A percentile compares a stretch with the other conserved stretches of the same genome.
phyloP scores from a whole-genome alignment of 2,797 vertebrate species.

The Sebastes oblongus region DNA sequence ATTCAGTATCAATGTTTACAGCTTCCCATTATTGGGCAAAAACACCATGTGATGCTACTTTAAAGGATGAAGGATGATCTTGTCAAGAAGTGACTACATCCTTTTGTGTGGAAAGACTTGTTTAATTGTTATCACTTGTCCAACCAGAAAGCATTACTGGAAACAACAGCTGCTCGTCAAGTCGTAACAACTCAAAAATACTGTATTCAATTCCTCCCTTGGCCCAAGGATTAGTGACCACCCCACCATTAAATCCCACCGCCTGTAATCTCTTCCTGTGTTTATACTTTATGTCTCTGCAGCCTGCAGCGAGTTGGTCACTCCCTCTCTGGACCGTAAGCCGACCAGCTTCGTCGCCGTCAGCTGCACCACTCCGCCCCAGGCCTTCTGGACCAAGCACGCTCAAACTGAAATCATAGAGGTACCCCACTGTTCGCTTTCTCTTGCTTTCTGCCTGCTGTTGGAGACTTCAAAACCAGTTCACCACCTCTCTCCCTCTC shows the following conservation, averaged over 20 bases:
- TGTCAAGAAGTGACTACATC: neutral
- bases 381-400: slow-evolving; percentile 99
- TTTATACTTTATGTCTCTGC: slow-evolving; percentile 24
- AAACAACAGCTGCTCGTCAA: slow-evolving; percentile 5
- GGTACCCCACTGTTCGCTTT: slow-evolving; percentile 35
- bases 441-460: neutral
- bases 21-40: neutral
- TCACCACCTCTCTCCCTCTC: neutral
- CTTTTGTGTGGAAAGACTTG: neutral
- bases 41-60: neutral
- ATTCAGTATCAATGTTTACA: neutral
- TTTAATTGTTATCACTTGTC: neutral
- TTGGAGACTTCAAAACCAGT: neutral
- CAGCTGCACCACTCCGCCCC: slow-evolving; percentile 98
- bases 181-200: neutral
- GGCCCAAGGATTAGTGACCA: slow-evolving; percentile 46
- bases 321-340: slow-evolving; percentile 93
- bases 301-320: slow-evolving; percentile 97
- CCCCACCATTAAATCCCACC: slow-evolving; percentile 42
- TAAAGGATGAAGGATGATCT: neutral
- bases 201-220: neutral
- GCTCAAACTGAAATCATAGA: slow-evolving; percentile 99
- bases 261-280: slow-evolving; percentile 57
- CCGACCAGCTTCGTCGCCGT: slow-evolving; percentile 98
- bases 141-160: neutral